phyloP scores from a whole-genome alignment of 1,140 invertebrate species.

The Trypoxylus dichotomus region DNA sequence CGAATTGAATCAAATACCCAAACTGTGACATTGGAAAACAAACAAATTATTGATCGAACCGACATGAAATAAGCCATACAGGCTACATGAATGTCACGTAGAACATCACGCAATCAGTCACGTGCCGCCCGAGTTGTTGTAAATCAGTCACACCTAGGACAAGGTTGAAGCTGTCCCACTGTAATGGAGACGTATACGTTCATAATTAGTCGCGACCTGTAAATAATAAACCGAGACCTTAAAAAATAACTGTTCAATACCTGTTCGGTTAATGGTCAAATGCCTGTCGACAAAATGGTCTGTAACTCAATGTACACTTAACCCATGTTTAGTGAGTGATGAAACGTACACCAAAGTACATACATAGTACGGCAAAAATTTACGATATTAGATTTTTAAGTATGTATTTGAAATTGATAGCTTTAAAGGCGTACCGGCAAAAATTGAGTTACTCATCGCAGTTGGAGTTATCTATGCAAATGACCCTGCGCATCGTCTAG shows the following conservation, averaged over 20 bases:
- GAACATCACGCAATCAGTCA: slow-evolving; percentile 31
- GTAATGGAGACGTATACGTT: slow-evolving; percentile 32
- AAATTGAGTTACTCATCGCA: too few species aligned
- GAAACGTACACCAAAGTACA: background rate
- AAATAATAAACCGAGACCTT: slow-evolving; percentile 3
- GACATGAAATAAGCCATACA: background rate
- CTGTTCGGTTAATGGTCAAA: background rate
- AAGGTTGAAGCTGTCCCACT: slow-evolving; percentile 28
- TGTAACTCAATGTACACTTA: background rate
- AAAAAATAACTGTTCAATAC: too few species aligned
- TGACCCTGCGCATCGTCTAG: background rate
- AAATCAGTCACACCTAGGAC: slow-evolving; percentile 35
- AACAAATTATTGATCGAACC: background rate
- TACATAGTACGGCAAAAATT: too few species aligned
- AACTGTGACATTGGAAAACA: background rate
- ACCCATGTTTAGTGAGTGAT: background rate
- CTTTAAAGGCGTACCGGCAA: too few species aligned
- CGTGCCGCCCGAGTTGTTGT: slow-evolving; percentile 20
- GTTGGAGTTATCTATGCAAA: background rate
- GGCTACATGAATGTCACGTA: background rate
- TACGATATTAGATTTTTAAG: too few species aligned
- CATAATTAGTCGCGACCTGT: slow-evolving; percentile 33
- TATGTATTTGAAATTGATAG: too few species aligned
- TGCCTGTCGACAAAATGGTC: background rate
- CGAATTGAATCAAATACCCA: background rate